Evolutionary conservation across 2,797 vertebrate genomes (phyloP).

Genomic region (Centroberyx gerrardi): DNA sequence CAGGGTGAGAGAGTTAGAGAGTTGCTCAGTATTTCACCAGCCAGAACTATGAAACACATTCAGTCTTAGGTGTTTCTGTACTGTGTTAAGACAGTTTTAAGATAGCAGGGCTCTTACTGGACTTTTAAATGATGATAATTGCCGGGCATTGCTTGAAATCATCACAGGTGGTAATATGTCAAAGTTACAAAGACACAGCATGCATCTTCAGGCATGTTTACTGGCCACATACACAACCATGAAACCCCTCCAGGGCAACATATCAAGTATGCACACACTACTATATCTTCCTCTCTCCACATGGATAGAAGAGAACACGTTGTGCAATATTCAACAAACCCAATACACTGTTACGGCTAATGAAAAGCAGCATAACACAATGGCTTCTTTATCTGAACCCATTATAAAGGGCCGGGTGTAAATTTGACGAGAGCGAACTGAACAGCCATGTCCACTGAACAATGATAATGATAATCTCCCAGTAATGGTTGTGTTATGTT

Average conservation of each 20-base stretch:
- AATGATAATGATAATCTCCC: too few species aligned
- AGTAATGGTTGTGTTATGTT: too few species aligned
- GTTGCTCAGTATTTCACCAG: conserved; percentile 3
- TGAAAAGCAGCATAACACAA: neutral
- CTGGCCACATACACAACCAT: conserved; percentile 4
- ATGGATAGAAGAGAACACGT: conserved; percentile 27
- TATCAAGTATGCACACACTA: conserved; percentile 13
- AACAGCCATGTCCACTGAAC: too few species aligned
- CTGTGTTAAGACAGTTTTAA: conserved; percentile 11
- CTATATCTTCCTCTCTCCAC: conserved; percentile 38
- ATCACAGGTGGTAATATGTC: too few species aligned
- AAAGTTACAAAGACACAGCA: neutral
- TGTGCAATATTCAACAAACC: conserved; percentile 20
- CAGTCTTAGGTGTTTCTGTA: conserved; percentile 17
- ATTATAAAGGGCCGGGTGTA: conserved; percentile 1
- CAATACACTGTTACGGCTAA: neutral
- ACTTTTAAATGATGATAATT: conserved; percentile 37
- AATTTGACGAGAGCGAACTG: conserved; percentile 18
- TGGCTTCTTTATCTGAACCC: conserved; percentile 20
- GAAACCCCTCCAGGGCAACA: conserved; percentile 22
- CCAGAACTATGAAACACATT: conserved; percentile 9
- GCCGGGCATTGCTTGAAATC: neutral
- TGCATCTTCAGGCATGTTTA: conserved; percentile 45
- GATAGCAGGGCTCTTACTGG: conserved; percentile 12
- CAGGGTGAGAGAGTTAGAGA: conserved; percentile 19